Evolutionary conservation across 2,797 vertebrate species (phyloP).

Genomic region (Lagodon rhomboides): DNA sequence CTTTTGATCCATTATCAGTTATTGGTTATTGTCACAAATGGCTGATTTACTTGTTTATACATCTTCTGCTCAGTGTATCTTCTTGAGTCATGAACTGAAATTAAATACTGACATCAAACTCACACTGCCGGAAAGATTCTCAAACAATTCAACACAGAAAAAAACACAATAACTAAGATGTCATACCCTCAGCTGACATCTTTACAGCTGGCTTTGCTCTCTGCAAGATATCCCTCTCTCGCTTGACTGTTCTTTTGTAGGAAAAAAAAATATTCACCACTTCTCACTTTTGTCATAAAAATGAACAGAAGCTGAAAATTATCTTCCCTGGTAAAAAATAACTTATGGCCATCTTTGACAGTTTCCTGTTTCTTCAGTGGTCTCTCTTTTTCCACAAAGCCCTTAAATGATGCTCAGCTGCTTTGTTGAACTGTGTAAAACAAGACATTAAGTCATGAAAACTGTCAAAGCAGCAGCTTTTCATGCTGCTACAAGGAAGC

Average conservation of each 20-base stretch:
- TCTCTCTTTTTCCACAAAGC: too few relatives aligned
- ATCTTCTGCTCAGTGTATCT: slow-evolving; percentile 12
- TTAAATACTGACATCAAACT: slow-evolving; percentile 4
- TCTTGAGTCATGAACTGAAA: slow-evolving; percentile 18
- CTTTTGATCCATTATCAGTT: slow-evolving; percentile 22
- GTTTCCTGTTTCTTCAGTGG: not conserved
- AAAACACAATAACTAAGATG: not conserved
- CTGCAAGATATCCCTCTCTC: slow-evolving; percentile 4
- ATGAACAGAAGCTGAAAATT: not conserved
- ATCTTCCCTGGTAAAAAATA: not conserved
- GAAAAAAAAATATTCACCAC: not conserved
- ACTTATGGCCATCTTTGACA: not conserved
- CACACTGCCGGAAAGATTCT: not conserved
- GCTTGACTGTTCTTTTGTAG: slow-evolving; percentile 9
- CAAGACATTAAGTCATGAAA: not conserved
- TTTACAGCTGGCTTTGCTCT: slow-evolving; percentile 7
- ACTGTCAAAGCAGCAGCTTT: not conserved
- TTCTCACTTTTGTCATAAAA: not conserved
- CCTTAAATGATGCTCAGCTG: not conserved
- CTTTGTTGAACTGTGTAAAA: slow-evolving; percentile 20
- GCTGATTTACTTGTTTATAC: slow-evolving; percentile 13
- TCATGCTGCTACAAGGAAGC: not conserved
- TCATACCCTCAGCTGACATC: not conserved
- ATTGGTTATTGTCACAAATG: slow-evolving; percentile 7
- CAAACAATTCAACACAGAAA: slow-evolving; percentile 2